phyloP scores from a whole-genome alignment of 2,888 invertebrate species.

The Atethmia centrago region DNA sequence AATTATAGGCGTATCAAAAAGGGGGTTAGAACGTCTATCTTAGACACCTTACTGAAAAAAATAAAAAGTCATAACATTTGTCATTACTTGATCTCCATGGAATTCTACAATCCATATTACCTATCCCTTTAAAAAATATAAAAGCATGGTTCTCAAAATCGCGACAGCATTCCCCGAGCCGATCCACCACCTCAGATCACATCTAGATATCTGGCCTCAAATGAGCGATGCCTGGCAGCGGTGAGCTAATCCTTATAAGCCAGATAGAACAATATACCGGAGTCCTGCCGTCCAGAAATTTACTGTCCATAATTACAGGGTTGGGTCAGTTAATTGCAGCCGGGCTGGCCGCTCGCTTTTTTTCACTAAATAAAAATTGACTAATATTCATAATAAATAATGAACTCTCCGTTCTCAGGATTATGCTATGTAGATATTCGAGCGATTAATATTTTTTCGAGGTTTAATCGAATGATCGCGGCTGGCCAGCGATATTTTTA shows the following conservation, averaged over 20 bases:
- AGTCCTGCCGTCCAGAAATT: conserved; percentile 93
- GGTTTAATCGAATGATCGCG: conserved; percentile 77
- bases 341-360: conserved; percentile 87
- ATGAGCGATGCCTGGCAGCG: conserved; percentile 70
- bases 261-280: conserved; percentile 88
- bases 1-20: conserved; percentile 37
- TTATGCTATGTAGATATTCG: conserved; percentile 85
- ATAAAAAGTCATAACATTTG: not conserved
- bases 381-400: conserved; percentile 91
- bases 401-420: conserved; percentile 88
- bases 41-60: not conserved
- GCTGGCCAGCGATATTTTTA: conserved; percentile 43
- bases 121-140: not conserved
- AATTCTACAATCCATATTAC: not conserved
- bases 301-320: conserved; percentile 96
- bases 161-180: conserved; percentile 25
- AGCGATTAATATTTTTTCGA: conserved; percentile 82
- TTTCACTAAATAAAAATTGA: conserved; percentile 91
- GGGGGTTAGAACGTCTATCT: not conserved
- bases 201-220: conserved; percentile 63
- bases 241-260: conserved; percentile 83
- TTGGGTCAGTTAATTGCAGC: conserved; percentile 95
- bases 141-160: conserved; percentile 13
- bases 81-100: not conserved
- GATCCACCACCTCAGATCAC: conserved; percentile 55